phyloP scores from a whole-genome alignment of 2,888 invertebrate genomes.

The Venusia cambrica region DNA sequence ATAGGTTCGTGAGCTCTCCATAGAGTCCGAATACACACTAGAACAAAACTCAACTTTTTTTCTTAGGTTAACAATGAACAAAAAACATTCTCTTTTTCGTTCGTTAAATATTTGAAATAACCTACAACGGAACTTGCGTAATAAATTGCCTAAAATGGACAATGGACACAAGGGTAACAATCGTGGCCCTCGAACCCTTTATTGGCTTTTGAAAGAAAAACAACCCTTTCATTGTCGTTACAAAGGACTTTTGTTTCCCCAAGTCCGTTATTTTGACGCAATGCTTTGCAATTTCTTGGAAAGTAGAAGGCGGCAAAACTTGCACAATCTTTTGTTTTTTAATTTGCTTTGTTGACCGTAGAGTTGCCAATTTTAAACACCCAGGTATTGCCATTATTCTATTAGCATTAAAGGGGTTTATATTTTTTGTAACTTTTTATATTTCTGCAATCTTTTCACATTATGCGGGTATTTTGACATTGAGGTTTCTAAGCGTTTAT shows the following conservation, averaged over 20 bases:
- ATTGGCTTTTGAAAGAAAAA: slow-evolving; percentile 61
- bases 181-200: slow-evolving; percentile 65
- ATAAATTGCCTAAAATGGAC: slow-evolving; percentile 54
- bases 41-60: no score
- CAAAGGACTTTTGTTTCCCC: slow-evolving; percentile 55
- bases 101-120: slow-evolving; percentile 36
- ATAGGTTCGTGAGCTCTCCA: no score
- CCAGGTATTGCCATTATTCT: slow-evolving; percentile 36
- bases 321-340: slow-evolving; percentile 33
- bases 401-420: slow-evolving; percentile 20
- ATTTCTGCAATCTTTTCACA: slow-evolving; percentile 10
- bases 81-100: slow-evolving; percentile 10
- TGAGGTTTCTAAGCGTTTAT: slow-evolving; percentile 18
- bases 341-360: slow-evolving; percentile 12
- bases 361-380: slow-evolving; percentile 16
- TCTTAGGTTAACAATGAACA: slow-evolving; percentile 23
- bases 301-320: slow-evolving; percentile 37
- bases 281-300: slow-evolving; percentile 53
- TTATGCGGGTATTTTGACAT: slow-evolving; percentile 20
- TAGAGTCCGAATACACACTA: no score
- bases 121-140: slow-evolving; percentile 61
- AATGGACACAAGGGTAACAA: slow-evolving; percentile 67
- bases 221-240: slow-evolving; percentile 71
- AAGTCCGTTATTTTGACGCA: slow-evolving; percentile 67
- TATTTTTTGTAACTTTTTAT: no score